Conservation (phyloP, 2,888 invertebrate genomes). For the Iselma pallidipennis region DNA sequence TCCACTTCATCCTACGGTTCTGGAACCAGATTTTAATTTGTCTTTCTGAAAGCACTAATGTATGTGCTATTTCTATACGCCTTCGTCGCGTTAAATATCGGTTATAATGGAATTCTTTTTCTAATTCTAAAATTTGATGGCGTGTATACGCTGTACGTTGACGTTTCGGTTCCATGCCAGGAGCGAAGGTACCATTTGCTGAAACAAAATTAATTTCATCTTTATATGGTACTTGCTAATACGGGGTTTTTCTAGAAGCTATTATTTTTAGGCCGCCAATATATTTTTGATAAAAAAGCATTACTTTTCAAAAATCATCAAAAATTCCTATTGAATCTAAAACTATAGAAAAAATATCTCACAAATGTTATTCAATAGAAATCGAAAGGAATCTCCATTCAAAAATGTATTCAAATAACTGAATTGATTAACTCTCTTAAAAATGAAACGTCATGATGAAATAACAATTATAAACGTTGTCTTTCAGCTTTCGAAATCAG, state of each 20-base stretch:
- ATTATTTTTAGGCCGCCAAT: too few relatives aligned
- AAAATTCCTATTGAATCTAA: background rate
- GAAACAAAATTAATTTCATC: conserved; percentile 55
- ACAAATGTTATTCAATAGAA: background rate
- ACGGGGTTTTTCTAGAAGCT: too few relatives aligned
- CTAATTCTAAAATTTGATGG: conserved; percentile 96
- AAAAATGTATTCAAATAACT: background rate
- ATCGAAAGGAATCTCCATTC: conserved; percentile 3
- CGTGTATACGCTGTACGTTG: conserved; percentile 97
- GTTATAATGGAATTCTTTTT: conserved; percentile 98
- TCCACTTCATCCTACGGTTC: conserved; percentile 84
- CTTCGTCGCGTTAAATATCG: conserved; percentile 92
- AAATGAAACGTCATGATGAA: background rate
- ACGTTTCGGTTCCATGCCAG: conserved; percentile 93
- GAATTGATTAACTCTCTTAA: background rate
- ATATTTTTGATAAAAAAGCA: too few relatives aligned
- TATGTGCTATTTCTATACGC: conserved; percentile 97
- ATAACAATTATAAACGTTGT: background rate
- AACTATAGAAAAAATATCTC: background rate
- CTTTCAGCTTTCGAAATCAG: background rate
- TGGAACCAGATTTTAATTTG: conserved; percentile 92
- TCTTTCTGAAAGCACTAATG: conserved; percentile 87
- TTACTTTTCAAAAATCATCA: too few relatives aligned
- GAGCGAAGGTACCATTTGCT: conserved; percentile 87
- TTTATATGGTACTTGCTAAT: background rate